phyloP scores from a whole-genome alignment of 2,888 invertebrate genomes.

The Agrochola lota region DNA sequence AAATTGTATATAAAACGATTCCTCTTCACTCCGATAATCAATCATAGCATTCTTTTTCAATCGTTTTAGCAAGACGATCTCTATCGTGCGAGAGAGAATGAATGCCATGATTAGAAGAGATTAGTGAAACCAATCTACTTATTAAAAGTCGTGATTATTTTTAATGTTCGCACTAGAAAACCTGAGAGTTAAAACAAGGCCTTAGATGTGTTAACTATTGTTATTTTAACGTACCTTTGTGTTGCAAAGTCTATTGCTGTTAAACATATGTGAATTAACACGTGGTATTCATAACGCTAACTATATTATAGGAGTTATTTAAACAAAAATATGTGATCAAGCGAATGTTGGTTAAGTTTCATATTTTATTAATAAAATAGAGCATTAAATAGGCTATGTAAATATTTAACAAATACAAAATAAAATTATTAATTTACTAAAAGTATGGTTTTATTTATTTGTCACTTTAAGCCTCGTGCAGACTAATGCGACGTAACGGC shows the following conservation, averaged over 20 bases:
- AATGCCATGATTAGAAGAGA: conserved; percentile 23
- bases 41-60: conserved; percentile 9
- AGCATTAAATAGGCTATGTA: conserved; percentile 87
- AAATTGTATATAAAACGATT: conserved; percentile 27
- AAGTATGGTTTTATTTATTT: conserved; percentile 58
- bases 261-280: conserved; percentile 67
- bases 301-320: conserved; percentile 76
- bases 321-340: conserved; percentile 85
- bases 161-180: conserved; percentile 58
- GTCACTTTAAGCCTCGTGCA: background rate
- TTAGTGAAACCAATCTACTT: conserved; percentile 15
- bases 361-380: conserved; percentile 87
- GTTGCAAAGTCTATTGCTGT: conserved; percentile 83
- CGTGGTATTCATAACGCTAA: conserved; percentile 65
- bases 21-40: conserved; percentile 38
- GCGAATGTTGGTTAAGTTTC: conserved; percentile 87
- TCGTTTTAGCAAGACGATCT: background rate
- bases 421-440: conserved; percentile 90
- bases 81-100: background rate
- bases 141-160: conserved; percentile 41
- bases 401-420: conserved; percentile 88
- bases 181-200: conserved; percentile 76
- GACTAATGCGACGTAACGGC: no score
- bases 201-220: conserved; percentile 85
- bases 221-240: conserved; percentile 76